Evolutionary conservation across 1,140 invertebrate species (phyloP).

Genomic region (Odontomachus brunneus): DNA sequence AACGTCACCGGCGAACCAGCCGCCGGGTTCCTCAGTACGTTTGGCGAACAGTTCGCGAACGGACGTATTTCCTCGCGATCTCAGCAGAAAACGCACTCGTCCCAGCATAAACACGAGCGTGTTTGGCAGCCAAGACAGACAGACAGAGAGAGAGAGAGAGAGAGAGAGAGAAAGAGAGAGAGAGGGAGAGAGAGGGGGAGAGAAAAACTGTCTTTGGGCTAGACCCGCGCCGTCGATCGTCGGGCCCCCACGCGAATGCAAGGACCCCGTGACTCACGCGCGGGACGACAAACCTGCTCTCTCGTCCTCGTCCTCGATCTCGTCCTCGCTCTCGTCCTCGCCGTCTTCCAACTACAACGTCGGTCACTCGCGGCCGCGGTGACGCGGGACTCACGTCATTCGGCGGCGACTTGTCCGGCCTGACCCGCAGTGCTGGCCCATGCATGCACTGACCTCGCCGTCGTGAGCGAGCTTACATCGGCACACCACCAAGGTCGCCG

Average conservation of each 20-base stretch:
- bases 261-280: slow-evolving; percentile 19
- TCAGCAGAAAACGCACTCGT: slow-evolving; percentile 73
- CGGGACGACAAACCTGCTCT: slow-evolving; percentile 14
- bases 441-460: slow-evolving; percentile 44
- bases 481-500: slow-evolving; percentile 64
- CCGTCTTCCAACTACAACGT: too few relatives aligned
- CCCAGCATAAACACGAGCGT: slow-evolving; percentile 54
- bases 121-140: neutral
- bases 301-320: slow-evolving; percentile 11
- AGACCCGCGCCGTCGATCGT: slow-evolving; percentile 10
- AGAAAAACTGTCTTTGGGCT: slow-evolving; percentile 7
- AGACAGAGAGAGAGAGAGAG: too few relatives aligned
- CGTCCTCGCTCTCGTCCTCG: neutral
- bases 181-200: too few relatives aligned
- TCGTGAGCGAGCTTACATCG: slow-evolving; percentile 31
- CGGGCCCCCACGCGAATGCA: slow-evolving; percentile 20
- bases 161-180: too few relatives aligned
- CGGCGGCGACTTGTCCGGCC: neutral
- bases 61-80: slow-evolving; percentile 78
- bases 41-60: slow-evolving; percentile 85
- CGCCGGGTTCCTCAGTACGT: slow-evolving; percentile 83
- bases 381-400: slow-evolving; percentile 10
- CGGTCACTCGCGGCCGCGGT: neutral
- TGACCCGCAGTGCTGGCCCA: neutral
- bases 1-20: slow-evolving; percentile 83